Evolutionary conservation across 2,113 vertebrate genomes (phyloP), one percentile per base, ranked within the genome.

Genomic region (Acanthisitta chloris): DNA sequence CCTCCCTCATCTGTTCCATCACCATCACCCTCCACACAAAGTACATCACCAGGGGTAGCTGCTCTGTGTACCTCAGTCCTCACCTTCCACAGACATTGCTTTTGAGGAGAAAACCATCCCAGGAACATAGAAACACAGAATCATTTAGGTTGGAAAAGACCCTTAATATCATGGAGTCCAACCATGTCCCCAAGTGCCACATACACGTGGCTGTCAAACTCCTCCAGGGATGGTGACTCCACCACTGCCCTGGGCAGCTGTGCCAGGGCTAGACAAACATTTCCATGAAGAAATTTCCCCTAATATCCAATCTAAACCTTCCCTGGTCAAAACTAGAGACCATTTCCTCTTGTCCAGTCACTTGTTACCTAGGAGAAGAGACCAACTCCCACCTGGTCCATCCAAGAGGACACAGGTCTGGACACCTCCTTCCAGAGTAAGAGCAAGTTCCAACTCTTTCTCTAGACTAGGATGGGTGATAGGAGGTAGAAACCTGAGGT

Each of bases 381-480:
- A 55, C 65, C 45, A 10, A 2, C 14, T 43, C 52, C 26, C 28
- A 18, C 23, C 42, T 8, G 40, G 69, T 54, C 83, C 59, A 64
- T 58, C 77, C 1, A 0, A 43, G 33, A 58, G 43, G 10, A 20
- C 49, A 24, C 2, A 1, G 34, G 14, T 6, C n/a, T 3, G 1
- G 66, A 36, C 58, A 36, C 26, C 46, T 23, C 8, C 17, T 13
- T 23, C 58, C 58, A 61, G 36, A 64, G 33, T 48, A 52, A 45
- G 18, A 59, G 43, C 64, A 38, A 57, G 71, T 17, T 69, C 62
- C 7, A 31, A 43, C 4, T 23, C 67, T 52, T 38, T 7, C 10
- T 1, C 12, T 0, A 25, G 57, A 7, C 17, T 5, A 0, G 38
- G 61, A 4, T 1, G 3, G n/a, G 73, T 7, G 6, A 5, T 1